These are phyloP conservation scores for Chaenogobius annularis DNA, from an alignment of 2,113 vertebrate genomes.

Conservation along the genomic window DNA sequence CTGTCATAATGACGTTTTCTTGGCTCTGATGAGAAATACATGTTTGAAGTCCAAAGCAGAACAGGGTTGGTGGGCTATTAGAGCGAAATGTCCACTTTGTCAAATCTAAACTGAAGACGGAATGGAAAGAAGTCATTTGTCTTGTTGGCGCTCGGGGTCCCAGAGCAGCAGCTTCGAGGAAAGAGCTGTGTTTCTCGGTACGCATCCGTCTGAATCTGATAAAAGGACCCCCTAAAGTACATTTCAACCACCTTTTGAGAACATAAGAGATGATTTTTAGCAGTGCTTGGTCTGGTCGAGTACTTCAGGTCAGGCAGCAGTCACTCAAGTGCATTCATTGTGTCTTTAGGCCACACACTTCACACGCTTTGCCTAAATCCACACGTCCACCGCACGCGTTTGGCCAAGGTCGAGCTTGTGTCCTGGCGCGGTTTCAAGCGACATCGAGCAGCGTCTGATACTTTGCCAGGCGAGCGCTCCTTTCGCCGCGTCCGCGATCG, in stretches of 20 bases:
- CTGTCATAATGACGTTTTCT: background rate
- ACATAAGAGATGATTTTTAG: too few species aligned
- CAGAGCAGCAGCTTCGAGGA: background rate
- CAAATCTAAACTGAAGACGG: background rate
- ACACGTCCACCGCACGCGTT: too few species aligned
- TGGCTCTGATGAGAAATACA: background rate
- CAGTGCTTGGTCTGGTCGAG: too few species aligned
- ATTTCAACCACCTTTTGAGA: background rate
- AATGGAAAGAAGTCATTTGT: background rate
- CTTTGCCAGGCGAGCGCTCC: too few species aligned
- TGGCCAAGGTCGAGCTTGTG: too few species aligned
- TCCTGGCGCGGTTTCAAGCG: too few species aligned
- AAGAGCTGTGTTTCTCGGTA: background rate
- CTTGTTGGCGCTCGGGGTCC: background rate
- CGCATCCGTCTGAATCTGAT: background rate
- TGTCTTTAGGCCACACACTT: too few species aligned
- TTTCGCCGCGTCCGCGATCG: too few species aligned
- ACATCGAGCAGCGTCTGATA: too few species aligned
- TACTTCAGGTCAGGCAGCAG: too few species aligned
- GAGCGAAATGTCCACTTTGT: background rate
- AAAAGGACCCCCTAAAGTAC: background rate
- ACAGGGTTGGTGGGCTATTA: slow-evolving; percentile 1
- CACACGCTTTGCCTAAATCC: too few species aligned
- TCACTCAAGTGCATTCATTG: too few species aligned
- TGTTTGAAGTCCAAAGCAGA: background rate